Evolutionary conservation across 2,797 vertebrate species (phyloP), one percentile per base, ranked within the genome.

Genomic region (Mionectes olivaceus): DNA sequence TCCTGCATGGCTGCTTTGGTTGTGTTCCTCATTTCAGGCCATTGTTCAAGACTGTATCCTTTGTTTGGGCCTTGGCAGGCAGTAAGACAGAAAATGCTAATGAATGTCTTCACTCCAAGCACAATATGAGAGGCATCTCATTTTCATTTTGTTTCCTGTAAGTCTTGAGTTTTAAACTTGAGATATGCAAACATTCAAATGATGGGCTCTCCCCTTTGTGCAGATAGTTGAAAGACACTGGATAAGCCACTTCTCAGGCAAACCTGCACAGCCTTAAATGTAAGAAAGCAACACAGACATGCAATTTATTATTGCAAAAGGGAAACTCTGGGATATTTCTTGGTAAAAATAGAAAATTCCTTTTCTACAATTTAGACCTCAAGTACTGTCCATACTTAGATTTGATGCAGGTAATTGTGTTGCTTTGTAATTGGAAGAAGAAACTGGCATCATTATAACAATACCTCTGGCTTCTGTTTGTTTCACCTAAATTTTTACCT

Each of bases 21-120:
- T 89, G 89, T 94, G 87, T 82, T 94, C 94, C 74, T 96, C 87
- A 91, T 96, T 96, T 94, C 80, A 90, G 90, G 83, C 87, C 90
- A 94, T 94, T 96, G 94, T 96, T 96, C 94, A 85, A 93, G 85
- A 76, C 74, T 64, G 41, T 94, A 93, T 94, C 95, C 90, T 97
- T 96, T 95, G 95, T 97, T 94, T 94, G 90, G 93, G 89, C 56
- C 89, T 95, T 93, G 94, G 95, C 94, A 96, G 90, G 89, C 96
- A 95, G 83, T 70, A 94, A 89, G 89, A 90, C 87, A 87, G 87
- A 96, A 74, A 93, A 95, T 94, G 83, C 68, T 95, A 95, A 96
- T 91, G 80, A 94, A 82, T 84, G 57, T 91, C 80, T 95, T 94
- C 0, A 4, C 94, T 94, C 64, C 0, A 0, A 94, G 60, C 56